Conservation (phyloP, 2,888 invertebrate genomes). For the Zele albiditarsus region DNA sequence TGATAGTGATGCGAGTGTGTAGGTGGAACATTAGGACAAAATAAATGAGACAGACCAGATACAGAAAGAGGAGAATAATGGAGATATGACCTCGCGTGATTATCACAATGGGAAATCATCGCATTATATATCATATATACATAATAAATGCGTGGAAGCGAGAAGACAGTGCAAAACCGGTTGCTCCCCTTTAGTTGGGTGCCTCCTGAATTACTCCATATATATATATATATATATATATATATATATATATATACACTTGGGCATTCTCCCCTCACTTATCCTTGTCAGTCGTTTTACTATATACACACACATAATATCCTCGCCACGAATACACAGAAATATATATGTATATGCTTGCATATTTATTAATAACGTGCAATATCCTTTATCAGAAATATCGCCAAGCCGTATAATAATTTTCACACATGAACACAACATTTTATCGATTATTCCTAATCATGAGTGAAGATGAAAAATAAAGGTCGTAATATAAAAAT, state of each 20-base stretch:
- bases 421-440: not conserved
- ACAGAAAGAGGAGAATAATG: not conserved
- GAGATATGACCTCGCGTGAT: slow-evolving; percentile 34
- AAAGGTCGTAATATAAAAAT: not conserved
- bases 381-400: slow-evolving; percentile 2
- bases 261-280: not conserved
- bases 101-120: slow-evolving; percentile 44
- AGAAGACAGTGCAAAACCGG: slow-evolving; percentile 38
- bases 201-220: not conserved
- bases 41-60: slow-evolving; percentile 21
- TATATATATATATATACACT: not conserved
- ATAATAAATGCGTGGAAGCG: slow-evolving; percentile 22
- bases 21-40: not conserved
- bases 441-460: not conserved
- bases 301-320: slow-evolving; percentile 6
- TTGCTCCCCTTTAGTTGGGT: not conserved
- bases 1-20: slow-evolving; percentile 4
- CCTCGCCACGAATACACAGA: not conserved
- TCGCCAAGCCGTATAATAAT: not conserved
- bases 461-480: not conserved
- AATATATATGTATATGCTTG: too few species aligned
- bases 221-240: slow-evolving; percentile 1
- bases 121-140: not conserved
- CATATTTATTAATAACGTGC: not conserved
- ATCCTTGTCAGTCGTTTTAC: not conserved